A percentile compares a stretch with the other conserved stretches of the same genome.
Conservation (phyloP, 2,888 invertebrate genomes). For the Busseola fusca region DNA sequence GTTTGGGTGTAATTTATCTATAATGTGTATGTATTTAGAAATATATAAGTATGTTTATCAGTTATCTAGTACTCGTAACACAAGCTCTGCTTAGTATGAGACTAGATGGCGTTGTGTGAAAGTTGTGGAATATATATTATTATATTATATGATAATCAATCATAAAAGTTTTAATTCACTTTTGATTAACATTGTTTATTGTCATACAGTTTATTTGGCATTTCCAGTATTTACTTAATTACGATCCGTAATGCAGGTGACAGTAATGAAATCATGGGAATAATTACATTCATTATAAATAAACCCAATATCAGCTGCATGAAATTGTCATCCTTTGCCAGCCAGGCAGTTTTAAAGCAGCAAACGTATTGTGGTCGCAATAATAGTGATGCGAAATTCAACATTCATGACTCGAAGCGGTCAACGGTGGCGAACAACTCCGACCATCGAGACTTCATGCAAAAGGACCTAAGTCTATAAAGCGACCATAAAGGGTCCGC, state of each 20-base stretch:
- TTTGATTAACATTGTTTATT: conserved; percentile 9
- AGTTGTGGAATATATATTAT: no score
- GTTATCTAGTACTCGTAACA: no score
- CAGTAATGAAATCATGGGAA: conserved; percentile 33
- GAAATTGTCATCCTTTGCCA: conserved; percentile 20
- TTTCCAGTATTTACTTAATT: conserved; percentile 33
- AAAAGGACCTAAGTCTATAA: conserved; percentile 87
- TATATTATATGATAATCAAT: conserved; percentile 11
- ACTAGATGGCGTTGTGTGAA: no score
- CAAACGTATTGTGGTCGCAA: conserved; percentile 35
- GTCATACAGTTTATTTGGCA: conserved; percentile 24
- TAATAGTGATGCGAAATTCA: conserved; percentile 59
- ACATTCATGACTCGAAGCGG: conserved; percentile 61
- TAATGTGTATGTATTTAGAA: no score
- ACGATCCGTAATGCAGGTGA: conserved; percentile 19
- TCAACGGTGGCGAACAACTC: conserved; percentile 63
- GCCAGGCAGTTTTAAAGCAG: conserved; percentile 23
- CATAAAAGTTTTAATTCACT: neutral
- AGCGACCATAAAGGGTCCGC: conserved; percentile 84
- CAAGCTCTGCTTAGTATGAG: no score
- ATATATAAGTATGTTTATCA: no score
- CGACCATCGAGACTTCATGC: conserved; percentile 81
- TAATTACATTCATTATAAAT: conserved; percentile 24
- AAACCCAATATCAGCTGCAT: conserved; percentile 21
- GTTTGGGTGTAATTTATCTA: no score